Percentiles rank a stretch among this genome's conserved stretches.
Evolutionary conservation across 2,888 invertebrate genomes (phyloP).

Genomic region (Dilophus febrilis): DNA sequence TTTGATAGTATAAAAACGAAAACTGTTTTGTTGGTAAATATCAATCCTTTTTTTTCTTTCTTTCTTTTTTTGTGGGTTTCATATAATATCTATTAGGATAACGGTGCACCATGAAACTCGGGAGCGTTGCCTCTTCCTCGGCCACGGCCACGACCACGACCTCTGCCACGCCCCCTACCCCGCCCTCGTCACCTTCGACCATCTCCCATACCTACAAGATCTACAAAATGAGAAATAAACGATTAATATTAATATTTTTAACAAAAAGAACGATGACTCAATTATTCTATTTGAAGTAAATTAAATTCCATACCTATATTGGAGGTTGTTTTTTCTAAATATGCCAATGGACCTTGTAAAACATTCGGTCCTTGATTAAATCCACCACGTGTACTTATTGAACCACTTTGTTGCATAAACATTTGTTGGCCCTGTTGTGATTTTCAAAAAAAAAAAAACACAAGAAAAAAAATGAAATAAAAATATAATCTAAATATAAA

Average conservation of each 20-base stretch:
- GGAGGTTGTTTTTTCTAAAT: constrained; percentile 77
- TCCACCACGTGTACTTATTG: constrained; percentile 21
- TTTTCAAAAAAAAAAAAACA: too few relatives aligned
- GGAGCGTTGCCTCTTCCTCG: constrained; percentile 10
- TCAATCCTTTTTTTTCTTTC: too few relatives aligned
- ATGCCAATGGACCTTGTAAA: constrained; percentile 70
- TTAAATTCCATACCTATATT: constrained; percentile 53
- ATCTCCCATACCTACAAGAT: constrained; percentile 56
- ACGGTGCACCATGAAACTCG: constrained; percentile 13
- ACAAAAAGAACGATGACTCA: not conserved
- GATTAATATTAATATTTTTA: too few relatives aligned
- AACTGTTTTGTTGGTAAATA: not conserved
- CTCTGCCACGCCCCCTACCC: constrained; percentile 73
- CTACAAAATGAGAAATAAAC: constrained; percentile 20
- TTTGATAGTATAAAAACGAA: constrained; percentile 1
- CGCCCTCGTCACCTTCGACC: constrained; percentile 75
- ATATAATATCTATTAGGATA: constrained; percentile 8
- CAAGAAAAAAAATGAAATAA: not conserved
- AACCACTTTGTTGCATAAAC: constrained; percentile 22
- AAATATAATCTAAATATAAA: not conserved
- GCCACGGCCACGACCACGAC: constrained; percentile 53
- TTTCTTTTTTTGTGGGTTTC: constrained; percentile 4
- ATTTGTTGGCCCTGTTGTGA: constrained; percentile 3
- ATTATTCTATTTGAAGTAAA: not conserved
- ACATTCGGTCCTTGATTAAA: constrained; percentile 37